Percentiles rank a stretch among this genome's conserved stretches.
Evolutionary conservation across 1,140 invertebrate genomes (phyloP).

Genomic region (Pollicipes pollicipes): DNA sequence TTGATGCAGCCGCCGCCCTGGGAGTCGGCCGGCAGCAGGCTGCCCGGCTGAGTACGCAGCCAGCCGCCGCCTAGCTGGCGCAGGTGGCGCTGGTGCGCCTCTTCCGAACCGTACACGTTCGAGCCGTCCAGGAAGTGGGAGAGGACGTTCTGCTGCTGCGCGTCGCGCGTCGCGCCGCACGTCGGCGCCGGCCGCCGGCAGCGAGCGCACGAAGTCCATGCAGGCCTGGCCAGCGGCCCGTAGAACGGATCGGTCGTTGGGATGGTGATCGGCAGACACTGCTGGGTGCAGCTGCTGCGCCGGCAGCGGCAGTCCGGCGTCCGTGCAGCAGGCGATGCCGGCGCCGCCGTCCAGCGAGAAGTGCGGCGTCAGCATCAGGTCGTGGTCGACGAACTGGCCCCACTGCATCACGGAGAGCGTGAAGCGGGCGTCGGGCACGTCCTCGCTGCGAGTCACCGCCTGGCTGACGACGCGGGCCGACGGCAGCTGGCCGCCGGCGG

Average conservation of each 20-base stretch:
- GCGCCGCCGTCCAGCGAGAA: conserved; percentile 22
- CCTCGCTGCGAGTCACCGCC: too few relatives aligned
- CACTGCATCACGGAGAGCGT: too few relatives aligned
- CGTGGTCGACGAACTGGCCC: conserved; percentile 43
- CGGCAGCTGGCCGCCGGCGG: too few relatives aligned
- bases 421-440: too few relatives aligned
- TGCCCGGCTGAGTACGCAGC: conserved; percentile 9
- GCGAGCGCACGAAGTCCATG: conserved; percentile 66
- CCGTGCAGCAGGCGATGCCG: conserved; percentile 23
- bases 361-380: conserved; percentile 38
- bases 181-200: conserved; percentile 40
- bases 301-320: conserved; percentile 18
- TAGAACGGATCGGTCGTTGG: conserved; percentile 46
- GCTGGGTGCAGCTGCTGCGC: conserved; percentile 39
- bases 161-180: conserved; percentile 24
- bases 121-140: conserved; percentile 86
- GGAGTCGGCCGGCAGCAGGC: conserved; percentile 12
- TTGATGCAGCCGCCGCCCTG: conserved; percentile 15
- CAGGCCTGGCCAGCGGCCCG: conserved; percentile 42
- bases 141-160: conserved; percentile 45
- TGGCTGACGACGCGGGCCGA: too few relatives aligned
- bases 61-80: conserved; percentile 24
- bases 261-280: conserved; percentile 58
- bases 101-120: conserved; percentile 53
- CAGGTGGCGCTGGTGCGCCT: conserved; percentile 27